Evolutionary conservation across 1,140 invertebrate species (phyloP).

Genomic region (Latrodectus geometricus): DNA sequence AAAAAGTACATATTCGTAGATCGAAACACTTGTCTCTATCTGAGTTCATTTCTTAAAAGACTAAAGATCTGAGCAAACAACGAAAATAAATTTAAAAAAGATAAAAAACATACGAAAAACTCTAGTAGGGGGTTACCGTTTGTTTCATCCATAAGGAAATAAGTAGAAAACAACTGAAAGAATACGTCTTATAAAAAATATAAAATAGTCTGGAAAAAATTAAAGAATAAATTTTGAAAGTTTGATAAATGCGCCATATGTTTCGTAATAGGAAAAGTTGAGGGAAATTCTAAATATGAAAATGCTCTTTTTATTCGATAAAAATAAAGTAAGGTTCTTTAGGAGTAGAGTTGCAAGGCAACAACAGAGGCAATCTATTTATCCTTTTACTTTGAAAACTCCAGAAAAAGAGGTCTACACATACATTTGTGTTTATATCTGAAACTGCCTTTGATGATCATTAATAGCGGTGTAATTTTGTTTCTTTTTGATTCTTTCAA

Average conservation of each 20-base stretch:
- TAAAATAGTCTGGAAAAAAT: not conserved
- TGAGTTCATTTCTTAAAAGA: slow-evolving; percentile 46
- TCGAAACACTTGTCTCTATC: slow-evolving; percentile 14
- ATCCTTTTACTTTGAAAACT: not conserved
- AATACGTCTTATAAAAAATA: not conserved
- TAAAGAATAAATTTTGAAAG: slow-evolving; percentile 26
- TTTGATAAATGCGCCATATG: slow-evolving; percentile 22
- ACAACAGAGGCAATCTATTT: not conserved
- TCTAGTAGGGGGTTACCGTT: not conserved
- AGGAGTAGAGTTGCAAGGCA: not conserved
- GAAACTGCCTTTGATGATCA: no score
- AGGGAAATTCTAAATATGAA: slow-evolving; percentile 22
- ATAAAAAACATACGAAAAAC: not conserved
- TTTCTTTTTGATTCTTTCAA: not conserved
- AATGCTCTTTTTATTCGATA: slow-evolving; percentile 5
- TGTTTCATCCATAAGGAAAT: slow-evolving; percentile 12
- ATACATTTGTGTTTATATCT: no score
- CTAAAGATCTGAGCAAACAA: slow-evolving; percentile 22
- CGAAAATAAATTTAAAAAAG: not conserved
- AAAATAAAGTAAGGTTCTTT: not conserved
- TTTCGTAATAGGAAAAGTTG: slow-evolving; percentile 19
- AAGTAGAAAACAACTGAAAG: not conserved
- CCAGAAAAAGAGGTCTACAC: not conserved
- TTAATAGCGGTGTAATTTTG: not conserved
- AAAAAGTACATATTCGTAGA: slow-evolving; percentile 28